Evolutionary conservation across 2,888 invertebrate genomes (phyloP).

Genomic region (Odontomyia ornata): DNA sequence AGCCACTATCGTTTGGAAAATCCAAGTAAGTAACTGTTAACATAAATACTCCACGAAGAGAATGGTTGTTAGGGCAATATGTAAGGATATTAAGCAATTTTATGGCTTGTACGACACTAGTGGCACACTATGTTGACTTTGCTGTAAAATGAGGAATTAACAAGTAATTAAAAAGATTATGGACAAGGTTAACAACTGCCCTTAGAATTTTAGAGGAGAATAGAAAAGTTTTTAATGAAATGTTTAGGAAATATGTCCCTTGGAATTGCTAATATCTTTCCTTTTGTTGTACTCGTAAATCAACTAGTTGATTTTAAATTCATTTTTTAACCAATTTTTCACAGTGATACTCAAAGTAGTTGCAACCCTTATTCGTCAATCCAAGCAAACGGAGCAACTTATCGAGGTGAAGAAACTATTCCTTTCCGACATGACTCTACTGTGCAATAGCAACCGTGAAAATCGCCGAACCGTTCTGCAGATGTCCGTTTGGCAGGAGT

Average conservation of each 20-base stretch:
- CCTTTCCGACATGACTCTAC: conserved; percentile 96
- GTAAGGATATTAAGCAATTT: too few relatives aligned
- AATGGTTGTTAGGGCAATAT: too few relatives aligned
- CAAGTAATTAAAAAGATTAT: too few relatives aligned
- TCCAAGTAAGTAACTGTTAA: conserved; percentile 77
- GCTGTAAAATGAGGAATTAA: too few relatives aligned
- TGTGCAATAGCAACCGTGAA: conserved; percentile 97
- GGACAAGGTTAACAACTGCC: too few relatives aligned
- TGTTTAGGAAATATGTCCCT: too few relatives aligned
- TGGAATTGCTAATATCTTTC: too few relatives aligned
- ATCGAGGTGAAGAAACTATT: conserved; percentile 95
- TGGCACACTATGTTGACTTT: too few relatives aligned
- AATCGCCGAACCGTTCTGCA: conserved; percentile 96
- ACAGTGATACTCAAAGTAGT: conserved; percentile 98
- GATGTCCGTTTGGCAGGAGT: conserved; percentile 99
- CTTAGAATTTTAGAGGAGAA: too few relatives aligned
- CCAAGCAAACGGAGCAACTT: conserved; percentile 90
- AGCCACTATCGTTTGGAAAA: conserved; percentile 94
- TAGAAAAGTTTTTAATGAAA: too few relatives aligned
- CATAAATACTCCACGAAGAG: not conserved
- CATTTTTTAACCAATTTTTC: conserved; percentile 52
- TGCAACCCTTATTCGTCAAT: conserved; percentile 94
- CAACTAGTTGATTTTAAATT: not conserved
- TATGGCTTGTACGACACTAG: too few relatives aligned
- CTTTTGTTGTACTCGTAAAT: too few relatives aligned